A percentile compares a stretch with the other conserved stretches of the same genome.
phyloP scores from a whole-genome alignment of 2,797 vertebrate genomes.

The Silurus lanzhouensis region DNA sequence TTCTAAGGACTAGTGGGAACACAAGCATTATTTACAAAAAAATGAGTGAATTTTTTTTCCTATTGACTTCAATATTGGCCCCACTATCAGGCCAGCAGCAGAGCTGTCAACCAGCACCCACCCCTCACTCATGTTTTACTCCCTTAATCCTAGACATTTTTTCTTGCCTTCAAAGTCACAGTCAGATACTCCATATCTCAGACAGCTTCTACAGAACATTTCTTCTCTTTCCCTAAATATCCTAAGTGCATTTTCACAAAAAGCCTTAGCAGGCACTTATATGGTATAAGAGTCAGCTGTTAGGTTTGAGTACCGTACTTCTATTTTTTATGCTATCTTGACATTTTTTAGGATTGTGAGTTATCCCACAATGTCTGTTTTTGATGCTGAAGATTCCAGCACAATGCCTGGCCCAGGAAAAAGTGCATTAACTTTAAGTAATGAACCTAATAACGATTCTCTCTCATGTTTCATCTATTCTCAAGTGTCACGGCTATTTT shows the following conservation, averaged over 20 bases:
- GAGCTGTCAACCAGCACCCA: background rate
- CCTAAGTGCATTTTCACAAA: background rate
- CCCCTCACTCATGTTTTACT: background rate
- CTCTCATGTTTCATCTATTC: background rate
- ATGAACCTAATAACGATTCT: background rate
- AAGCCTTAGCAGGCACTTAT: background rate
- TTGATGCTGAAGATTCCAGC: background rate
- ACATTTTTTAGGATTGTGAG: background rate
- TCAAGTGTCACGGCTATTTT: background rate
- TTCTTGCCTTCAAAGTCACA: background rate
- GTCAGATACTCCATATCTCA: background rate
- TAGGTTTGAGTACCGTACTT: background rate
- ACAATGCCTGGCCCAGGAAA: background rate
- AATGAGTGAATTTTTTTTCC: background rate
- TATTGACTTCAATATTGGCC: background rate
- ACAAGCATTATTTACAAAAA: too few species aligned
- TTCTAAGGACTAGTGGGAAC: background rate
- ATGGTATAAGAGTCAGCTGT: background rate
- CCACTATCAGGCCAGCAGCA: background rate
- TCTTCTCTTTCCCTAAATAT: too few species aligned
- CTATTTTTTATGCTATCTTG: background rate
- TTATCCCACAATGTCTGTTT: background rate
- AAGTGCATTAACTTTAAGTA: background rate
- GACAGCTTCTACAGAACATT: background rate
- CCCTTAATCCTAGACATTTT: background rate